Evolutionary conservation across 23 tunicate genomes (phyloP), one percentile per base, ranked within the genome.

Genomic region (Diplosoma virens): DNA sequence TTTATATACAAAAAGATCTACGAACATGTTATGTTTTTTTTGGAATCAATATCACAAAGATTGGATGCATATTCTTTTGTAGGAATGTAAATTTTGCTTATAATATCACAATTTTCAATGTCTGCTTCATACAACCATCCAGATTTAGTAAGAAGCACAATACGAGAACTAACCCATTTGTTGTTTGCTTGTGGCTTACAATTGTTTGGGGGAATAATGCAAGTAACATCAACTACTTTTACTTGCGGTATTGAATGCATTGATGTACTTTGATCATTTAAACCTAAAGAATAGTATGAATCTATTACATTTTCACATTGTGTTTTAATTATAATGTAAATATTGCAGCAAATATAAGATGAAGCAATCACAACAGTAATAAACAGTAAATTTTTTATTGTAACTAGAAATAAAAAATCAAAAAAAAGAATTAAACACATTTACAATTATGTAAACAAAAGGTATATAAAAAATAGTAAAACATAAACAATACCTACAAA

Each of bases 111-210:
- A 52, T 74, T 76, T 56, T 32, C 72, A 33, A 76, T 0, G 41
- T 73, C 71, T 3, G 73, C 92, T 70, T 88, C 83, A 59, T 76
- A 88, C n/a, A 88, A 58, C 87, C 95, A 88, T 1, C 95, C 95
- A 59, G 45, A 28, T 33, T 88, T 88, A n/a, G 77, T 34, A 6
- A 88, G 46, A 45, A 88, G 27, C 20, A 88, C 27, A 1, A 88
- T 5, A 11, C 27, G 81, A n/a, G 68, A 23, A 31, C 81, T 69
- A 24, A 45, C 33, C 52, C 81, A 56, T 25, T 30, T 25, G 17
- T 28, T 27, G 58, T 32, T 2, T 3, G 35, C 3, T 6, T 3
- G 81, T 7, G 69, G 47, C 47, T 31, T 56, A 24, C 69, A 32
- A 22, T 45, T 20, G 47, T 7, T 3, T 76, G 81, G 81, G n/a